These are phyloP conservation scores for Rhabdornis inornatus DNA, from an alignment of 2,113 vertebrate genomes.

Conservation along the genomic window DNA sequence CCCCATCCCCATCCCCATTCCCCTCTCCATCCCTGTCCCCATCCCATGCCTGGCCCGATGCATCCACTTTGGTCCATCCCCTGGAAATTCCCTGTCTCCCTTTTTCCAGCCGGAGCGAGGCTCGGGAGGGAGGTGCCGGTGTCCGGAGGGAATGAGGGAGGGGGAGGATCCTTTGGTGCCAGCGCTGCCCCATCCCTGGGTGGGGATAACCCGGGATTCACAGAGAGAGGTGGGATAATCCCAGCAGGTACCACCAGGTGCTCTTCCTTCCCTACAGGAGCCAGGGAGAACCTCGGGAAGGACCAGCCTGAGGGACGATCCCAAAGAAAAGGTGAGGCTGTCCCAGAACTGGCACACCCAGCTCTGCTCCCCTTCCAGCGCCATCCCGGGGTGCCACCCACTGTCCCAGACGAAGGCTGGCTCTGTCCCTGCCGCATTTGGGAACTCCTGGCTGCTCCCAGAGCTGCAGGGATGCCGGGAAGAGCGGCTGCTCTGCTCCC, in stretches of 20 bases:
- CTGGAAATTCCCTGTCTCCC: background rate
- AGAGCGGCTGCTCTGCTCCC: background rate
- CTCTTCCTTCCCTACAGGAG: slow-evolving; percentile 44
- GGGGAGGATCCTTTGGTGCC: background rate
- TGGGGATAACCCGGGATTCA: background rate
- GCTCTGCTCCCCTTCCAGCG: background rate
- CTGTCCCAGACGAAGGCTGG: background rate
- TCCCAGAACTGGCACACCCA: accelerated
- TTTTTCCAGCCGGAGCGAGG: background rate
- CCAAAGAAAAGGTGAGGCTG: slow-evolving; percentile 51
- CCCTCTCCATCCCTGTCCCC: background rate
- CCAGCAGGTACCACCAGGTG: background rate
- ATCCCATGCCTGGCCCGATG: background rate
- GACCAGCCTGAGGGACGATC: slow-evolving; percentile 12
- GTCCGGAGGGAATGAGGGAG: background rate
- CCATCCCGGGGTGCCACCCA: accelerated
- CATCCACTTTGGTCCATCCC: background rate
- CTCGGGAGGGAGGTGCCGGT: background rate
- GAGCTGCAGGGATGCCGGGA: background rate
- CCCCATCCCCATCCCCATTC: no score
- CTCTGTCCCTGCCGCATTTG: accelerated
- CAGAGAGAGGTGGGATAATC: background rate
- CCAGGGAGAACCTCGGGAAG: background rate
- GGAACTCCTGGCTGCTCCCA: background rate
- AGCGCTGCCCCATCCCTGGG: accelerated